phyloP scores from a whole-genome alignment of 1,140 invertebrate genomes.

The Hyles vespertilio region DNA sequence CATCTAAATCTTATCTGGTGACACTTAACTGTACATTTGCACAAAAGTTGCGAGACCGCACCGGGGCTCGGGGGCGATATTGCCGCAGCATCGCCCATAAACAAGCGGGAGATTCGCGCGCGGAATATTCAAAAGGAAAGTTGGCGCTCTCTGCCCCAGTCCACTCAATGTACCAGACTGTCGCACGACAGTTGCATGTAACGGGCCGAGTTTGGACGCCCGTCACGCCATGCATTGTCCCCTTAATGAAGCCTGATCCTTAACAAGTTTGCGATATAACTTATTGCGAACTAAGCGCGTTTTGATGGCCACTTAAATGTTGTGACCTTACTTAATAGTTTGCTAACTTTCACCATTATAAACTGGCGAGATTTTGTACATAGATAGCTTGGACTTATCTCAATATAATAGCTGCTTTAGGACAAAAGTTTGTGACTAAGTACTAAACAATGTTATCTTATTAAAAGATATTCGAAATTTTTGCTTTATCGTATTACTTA shows the following conservation, averaged over 20 bases:
- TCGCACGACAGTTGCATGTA: constrained; percentile 51
- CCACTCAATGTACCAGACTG: constrained; percentile 33
- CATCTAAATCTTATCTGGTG: constrained; percentile 42
- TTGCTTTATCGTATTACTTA: constrained; percentile 12
- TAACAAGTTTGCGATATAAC: constrained; percentile 48
- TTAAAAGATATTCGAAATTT: constrained; percentile 1
- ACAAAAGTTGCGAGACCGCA: constrained; percentile 47
- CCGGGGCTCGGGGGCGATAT: constrained; percentile 30
- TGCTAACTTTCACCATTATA: constrained; percentile 47
- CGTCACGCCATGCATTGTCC: constrained; percentile 51
- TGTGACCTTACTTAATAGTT: constrained; percentile 34
- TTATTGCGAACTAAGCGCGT: constrained; percentile 50
- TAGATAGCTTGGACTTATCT: constrained; percentile 10
- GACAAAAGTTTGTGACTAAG: no score
- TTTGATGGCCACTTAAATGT: constrained; percentile 60
- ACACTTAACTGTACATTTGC: constrained; percentile 39
- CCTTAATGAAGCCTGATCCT: constrained; percentile 54
- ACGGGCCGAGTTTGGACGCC: constrained; percentile 50
- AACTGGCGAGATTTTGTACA: constrained; percentile 25
- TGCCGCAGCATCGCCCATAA: constrained; percentile 46
- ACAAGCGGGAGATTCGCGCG: constrained; percentile 39
- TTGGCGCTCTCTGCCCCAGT: constrained; percentile 35
- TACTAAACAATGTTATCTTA: no score
- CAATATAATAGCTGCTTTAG: not conserved
- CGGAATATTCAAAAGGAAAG: constrained; percentile 67